Percentiles rank a stretch among this genome's conserved stretches.
phyloP scores from a whole-genome alignment of 2,113 vertebrate genomes.

The Leptosomus discolor region DNA sequence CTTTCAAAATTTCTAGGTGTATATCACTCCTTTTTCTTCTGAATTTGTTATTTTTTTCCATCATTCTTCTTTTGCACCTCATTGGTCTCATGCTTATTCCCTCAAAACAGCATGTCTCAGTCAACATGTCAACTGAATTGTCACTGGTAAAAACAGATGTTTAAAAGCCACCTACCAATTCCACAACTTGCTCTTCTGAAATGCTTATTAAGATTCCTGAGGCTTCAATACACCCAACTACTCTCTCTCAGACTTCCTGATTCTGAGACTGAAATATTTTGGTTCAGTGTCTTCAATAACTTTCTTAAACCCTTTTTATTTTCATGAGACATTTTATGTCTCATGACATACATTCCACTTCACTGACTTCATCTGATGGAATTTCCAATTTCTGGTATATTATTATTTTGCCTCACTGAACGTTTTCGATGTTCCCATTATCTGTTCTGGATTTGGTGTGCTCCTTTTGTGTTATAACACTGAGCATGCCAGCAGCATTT shows the following conservation, averaged over 20 bases:
- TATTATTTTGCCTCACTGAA: not conserved
- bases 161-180: not conserved
- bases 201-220: not conserved
- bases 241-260: slow-evolving; percentile 17
- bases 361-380: not conserved
- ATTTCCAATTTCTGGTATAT: slow-evolving; percentile 31
- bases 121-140: not conserved
- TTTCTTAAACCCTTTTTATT: slow-evolving; percentile 33
- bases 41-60: not conserved
- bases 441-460: not conserved
- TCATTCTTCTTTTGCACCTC: not conserved
- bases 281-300: slow-evolving; percentile 3
- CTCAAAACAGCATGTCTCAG: not conserved
- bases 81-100: not conserved
- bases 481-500: not conserved
- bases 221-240: not conserved
- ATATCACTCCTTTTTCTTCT: not conserved
- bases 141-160: not conserved
- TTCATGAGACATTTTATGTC: slow-evolving; percentile 7
- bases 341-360: slow-evolving; percentile 38
- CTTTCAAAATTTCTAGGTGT: not conserved
- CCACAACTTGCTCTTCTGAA: not conserved
- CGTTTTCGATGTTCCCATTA: not conserved
- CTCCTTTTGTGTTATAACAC: not conserved
- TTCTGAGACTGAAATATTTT: slow-evolving; percentile 38